Evolutionary conservation across 1,140 invertebrate genomes (phyloP), one percentile per base, ranked within the genome.

Genomic region (Euwallacea fornicatus): DNA sequence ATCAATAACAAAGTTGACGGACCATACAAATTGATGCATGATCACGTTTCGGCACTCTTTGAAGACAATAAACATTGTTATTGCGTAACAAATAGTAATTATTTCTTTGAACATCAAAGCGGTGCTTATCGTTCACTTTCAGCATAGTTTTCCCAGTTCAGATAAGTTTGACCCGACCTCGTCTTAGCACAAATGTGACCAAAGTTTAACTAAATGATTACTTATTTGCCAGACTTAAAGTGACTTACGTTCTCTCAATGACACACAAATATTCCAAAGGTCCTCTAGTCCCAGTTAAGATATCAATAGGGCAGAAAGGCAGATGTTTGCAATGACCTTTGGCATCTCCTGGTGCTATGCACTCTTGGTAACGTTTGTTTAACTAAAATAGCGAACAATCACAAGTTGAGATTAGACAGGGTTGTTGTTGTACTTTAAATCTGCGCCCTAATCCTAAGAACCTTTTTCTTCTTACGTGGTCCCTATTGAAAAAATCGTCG

Each of bases 241-340:
- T 43, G 64, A 82, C 85, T 83, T 79, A 90, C 89, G 83, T 83
- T 54, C 83, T 79, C 65, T 88, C 83, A 65, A 91, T 90, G 11
- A 90, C 84, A 76, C 90, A 91, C 10, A 89, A 79, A 74, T 90
- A 88, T 55, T 89, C 84, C 75, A 90, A 82, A 50, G 88, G 84
- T 46, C 84, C 84, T 66, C 82, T 80, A 74, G 88, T 84, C 0
- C 79, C 79, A 54, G 83, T 83, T 66, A 89, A 83, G 13, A 86
- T 84, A 0, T 88, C 84, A 74, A 87, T 81, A n/a, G 86, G 80
- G 73, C 90, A 92, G 76, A 86, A 86, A 16, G 84, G 83, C 0
- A 88, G 76, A 71, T 89, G 89, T 13, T 86, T 85, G 77, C 90
- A 92, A 69, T 86, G 84, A 0, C 90, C 90, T 8, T 76, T 72